Percentiles rank a stretch among this genome's conserved stretches.
Evolutionary conservation across 1,140 invertebrate genomes (phyloP).

Genomic region (Drosophila ambigua): DNA sequence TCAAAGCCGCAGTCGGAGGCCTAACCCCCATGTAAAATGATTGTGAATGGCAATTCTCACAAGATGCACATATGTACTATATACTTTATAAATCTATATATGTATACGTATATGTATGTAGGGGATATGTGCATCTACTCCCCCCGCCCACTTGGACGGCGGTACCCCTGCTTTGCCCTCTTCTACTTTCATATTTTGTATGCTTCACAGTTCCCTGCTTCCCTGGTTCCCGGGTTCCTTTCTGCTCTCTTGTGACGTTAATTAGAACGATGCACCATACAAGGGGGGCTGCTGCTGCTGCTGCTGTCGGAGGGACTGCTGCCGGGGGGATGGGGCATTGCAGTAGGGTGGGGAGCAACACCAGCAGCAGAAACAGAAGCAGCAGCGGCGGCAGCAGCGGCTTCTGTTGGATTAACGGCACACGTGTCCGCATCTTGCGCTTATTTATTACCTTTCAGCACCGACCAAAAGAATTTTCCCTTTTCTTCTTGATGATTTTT

Average conservation of each 20-base stretch:
- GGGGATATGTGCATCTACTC: conserved; percentile 41
- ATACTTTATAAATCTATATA: too few species aligned
- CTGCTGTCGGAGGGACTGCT: conserved; percentile 33
- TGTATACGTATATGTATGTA: too few species aligned
- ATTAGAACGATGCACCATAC: conserved; percentile 74
- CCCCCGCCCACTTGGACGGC: conserved; percentile 24
- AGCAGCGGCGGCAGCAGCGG: background rate
- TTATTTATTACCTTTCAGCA: conserved; percentile 81
- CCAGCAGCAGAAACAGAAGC: conserved; percentile 3
- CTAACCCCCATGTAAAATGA: conserved; percentile 37
- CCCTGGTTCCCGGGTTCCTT: conserved; percentile 30
- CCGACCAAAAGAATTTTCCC: conserved; percentile 58
- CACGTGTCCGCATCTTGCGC: conserved; percentile 76
- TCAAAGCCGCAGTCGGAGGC: conserved; percentile 36
- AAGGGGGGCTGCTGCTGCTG: conserved; percentile 47
- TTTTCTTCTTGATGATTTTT: conserved; percentile 48
- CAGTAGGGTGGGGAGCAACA: conserved; percentile 2
- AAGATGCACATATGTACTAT: conserved; percentile 29
- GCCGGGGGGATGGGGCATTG: conserved; percentile 9
- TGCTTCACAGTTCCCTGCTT: conserved; percentile 17
- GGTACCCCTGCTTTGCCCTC: background rate
- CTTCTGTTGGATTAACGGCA: conserved; percentile 71
- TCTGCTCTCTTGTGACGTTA: conserved; percentile 60
- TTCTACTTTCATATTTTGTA: conserved; percentile 61
- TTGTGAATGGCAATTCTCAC: conserved; percentile 43